phyloP scores from a whole-genome alignment of 1,140 invertebrate species.

The Lutraria rhynchaena region DNA sequence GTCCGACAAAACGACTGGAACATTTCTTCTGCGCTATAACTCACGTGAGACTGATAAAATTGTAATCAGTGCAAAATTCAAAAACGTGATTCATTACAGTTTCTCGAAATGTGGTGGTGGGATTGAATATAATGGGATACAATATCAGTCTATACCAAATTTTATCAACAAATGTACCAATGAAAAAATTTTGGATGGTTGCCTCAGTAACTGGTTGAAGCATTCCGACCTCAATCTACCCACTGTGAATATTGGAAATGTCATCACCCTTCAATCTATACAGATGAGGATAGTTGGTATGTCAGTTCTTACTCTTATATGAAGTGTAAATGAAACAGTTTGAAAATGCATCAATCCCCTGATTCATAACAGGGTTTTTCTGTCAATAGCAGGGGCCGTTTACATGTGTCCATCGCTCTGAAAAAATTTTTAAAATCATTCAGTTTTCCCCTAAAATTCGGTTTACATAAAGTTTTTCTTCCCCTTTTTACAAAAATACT shows the following conservation, averaged over 20 bases:
- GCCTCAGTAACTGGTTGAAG: constrained; percentile 31
- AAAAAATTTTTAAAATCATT: no score
- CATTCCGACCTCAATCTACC: constrained; percentile 41
- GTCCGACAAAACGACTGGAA: constrained; percentile 12
- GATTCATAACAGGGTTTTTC: neutral
- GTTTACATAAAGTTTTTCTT: no score
- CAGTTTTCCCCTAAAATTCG: no score
- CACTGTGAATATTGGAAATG: neutral
- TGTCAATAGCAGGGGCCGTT: neutral
- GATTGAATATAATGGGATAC: constrained; percentile 29
- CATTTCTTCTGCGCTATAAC: constrained; percentile 33
- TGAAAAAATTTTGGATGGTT: constrained; percentile 13
- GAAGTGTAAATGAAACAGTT: neutral
- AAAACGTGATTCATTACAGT: constrained; percentile 40
- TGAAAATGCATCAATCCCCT: neutral
- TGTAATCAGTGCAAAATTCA: constrained; percentile 47
- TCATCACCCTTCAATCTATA: constrained; percentile 17
- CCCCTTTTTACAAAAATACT: no score
- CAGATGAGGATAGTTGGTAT: constrained; percentile 49
- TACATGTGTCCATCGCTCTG: no score
- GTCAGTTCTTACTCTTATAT: no score
- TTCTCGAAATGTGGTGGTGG: constrained; percentile 35
- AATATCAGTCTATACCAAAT: constrained; percentile 49
- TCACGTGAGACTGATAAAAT: constrained; percentile 29
- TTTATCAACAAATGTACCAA: constrained; percentile 50